Percentiles rank a stretch among this genome's conserved stretches.
phyloP scores from a whole-genome alignment of 2,797 vertebrate genomes.

The Phrynocephalus guinanensis region DNA sequence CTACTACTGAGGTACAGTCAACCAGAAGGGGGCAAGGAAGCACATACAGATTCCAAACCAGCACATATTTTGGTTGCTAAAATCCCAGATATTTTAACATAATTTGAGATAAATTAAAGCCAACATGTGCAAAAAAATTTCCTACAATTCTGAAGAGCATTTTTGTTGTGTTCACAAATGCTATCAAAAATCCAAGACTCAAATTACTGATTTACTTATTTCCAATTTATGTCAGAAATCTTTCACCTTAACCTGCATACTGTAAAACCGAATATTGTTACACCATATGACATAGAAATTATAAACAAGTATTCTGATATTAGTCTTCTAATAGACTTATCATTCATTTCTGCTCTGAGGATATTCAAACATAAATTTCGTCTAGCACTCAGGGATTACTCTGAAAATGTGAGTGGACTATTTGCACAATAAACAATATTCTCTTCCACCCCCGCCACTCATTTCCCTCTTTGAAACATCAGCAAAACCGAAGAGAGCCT shows the following conservation, averaged over 20 bases:
- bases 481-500: slow-evolving; percentile 67
- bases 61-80: background rate
- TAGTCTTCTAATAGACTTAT: slow-evolving; percentile 66
- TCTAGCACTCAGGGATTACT: slow-evolving; percentile 60
- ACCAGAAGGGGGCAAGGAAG: slow-evolving; percentile 7
- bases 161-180: background rate
- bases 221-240: background rate
- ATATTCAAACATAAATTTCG: slow-evolving; percentile 79
- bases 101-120: background rate
- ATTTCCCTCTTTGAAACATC: slow-evolving; percentile 73
- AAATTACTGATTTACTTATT: background rate
- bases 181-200: slow-evolving; percentile 4
- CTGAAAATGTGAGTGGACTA: slow-evolving; percentile 76
- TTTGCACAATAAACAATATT: slow-evolving; percentile 80
- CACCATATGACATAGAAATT: slow-evolving; percentile 63
- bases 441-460: slow-evolving; percentile 48
- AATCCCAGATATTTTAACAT: background rate
- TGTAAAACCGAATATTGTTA: slow-evolving; percentile 46
- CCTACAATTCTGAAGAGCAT: slow-evolving; percentile 22
- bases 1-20: slow-evolving; percentile 28
- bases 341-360: slow-evolving; percentile 73
- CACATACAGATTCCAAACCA: slow-evolving; percentile 25
- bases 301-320: slow-evolving; percentile 68
- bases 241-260: slow-evolving; percentile 6
- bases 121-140: background rate